Conservation (phyloP, 2,888 invertebrate genomes). For the Blastobasis adustella region DNA sequence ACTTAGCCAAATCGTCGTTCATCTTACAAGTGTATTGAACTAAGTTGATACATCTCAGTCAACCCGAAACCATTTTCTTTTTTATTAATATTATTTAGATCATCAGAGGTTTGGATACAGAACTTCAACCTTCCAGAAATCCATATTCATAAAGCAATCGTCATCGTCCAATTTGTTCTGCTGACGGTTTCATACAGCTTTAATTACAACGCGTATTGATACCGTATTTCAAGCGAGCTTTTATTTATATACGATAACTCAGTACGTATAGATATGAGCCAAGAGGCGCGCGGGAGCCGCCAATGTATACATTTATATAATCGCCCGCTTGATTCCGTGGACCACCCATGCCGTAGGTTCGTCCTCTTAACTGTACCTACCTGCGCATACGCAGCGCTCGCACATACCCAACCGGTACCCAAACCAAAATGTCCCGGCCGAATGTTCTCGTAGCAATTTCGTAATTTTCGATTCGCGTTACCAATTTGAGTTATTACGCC, state of each 20-base stretch:
- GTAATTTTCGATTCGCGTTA: constrained; percentile 64
- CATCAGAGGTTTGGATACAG: background rate
- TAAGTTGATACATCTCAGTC: too few species aligned
- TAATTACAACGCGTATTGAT: constrained; percentile 50
- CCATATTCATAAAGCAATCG: too few species aligned
- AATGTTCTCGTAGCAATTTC: constrained; percentile 51
- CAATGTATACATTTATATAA: constrained; percentile 40
- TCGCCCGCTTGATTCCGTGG: constrained; percentile 52
- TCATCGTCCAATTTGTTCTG: background rate
- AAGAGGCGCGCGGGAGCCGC: constrained; percentile 30
- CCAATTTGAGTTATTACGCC: constrained; percentile 61
- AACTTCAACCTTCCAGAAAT: too few species aligned
- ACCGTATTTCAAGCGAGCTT: constrained; percentile 47
- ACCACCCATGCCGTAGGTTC: constrained; percentile 62
- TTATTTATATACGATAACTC: constrained; percentile 55
- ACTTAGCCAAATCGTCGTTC: too few species aligned
- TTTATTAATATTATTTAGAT: background rate
- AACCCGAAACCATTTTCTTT: too few species aligned
- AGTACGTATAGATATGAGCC: constrained; percentile 35
- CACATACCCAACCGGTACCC: too few species aligned
- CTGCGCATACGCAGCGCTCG: background rate
- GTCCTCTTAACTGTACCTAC: constrained; percentile 37
- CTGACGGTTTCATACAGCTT: constrained; percentile 19
- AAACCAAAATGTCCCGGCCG: constrained; percentile 14
- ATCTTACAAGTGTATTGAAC: too few species aligned